Conservation (phyloP, 2,797 vertebrate genomes). For the Siniperca scherzeri region DNA sequence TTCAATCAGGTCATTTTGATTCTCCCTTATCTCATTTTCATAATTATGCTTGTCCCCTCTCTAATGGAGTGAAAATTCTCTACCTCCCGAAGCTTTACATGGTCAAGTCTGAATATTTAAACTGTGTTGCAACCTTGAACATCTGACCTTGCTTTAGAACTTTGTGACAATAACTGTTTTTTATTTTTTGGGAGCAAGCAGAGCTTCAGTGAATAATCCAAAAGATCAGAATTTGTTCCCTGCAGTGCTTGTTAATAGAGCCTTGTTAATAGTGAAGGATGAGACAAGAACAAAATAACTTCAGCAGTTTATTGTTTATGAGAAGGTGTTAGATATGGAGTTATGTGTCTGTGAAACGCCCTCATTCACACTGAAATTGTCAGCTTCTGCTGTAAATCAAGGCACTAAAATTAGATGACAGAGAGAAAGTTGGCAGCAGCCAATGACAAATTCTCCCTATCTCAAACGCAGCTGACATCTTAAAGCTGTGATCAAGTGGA, state of each 20-base stretch:
- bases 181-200: constrained; percentile 20
- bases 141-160: constrained; percentile 65
- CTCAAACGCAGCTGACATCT: constrained; percentile 80
- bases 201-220: constrained; percentile 31
- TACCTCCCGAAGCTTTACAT: constrained; percentile 67
- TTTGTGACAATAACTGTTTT: constrained; percentile 40
- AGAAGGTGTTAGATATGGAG: constrained; percentile 75
- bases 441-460: constrained; percentile 73
- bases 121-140: constrained; percentile 61
- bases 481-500: constrained; percentile 82
- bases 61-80: constrained; percentile 77
- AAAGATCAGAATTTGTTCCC: constrained; percentile 49
- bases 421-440: constrained; percentile 72
- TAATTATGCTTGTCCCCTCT: constrained; percentile 82
- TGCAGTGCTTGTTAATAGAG: constrained; percentile 60
- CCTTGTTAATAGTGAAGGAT: constrained; percentile 68
- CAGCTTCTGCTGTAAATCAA: constrained; percentile 68
- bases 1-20: constrained; percentile 80
- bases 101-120: constrained; percentile 70
- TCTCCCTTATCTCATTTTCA: constrained; percentile 84
- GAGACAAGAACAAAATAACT: constrained; percentile 74
- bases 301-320: constrained; percentile 78
- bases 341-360: constrained; percentile 69
- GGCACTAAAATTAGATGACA: constrained; percentile 69
- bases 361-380: constrained; percentile 71